Base-by-base conservation (phyloP, 2,113 vertebrate species). In the Solea senegalensis region DNA sequence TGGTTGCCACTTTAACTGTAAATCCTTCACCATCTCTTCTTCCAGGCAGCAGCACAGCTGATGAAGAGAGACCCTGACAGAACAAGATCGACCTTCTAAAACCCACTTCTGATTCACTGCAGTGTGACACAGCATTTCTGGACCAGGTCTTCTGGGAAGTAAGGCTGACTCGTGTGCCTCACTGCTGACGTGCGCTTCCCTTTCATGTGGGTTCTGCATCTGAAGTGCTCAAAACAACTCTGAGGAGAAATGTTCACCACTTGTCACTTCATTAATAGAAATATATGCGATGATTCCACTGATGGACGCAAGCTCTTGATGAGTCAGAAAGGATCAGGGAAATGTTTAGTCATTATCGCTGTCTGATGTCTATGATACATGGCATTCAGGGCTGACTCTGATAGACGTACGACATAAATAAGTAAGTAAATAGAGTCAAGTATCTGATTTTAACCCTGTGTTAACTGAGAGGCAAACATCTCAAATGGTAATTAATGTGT, bases 91-190 rank as follows among this genome's bases (percentile, higher is more conserved):
- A 41, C 55, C 13, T 59, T 51, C 39, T 10, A 52, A 81, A 81
- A 86, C 60, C 72, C 67, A 56, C 62, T 45, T 67, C 60, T 56
- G 63, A 74, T 82, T 86, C 78, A 84, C 81, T 51, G 45, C 78
- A 85, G 13, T 51, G 70, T 92, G 89, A 91, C 83, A 68, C 87
- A 91, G 87, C 59, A 34, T 67, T 82, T 86, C 63, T 82, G 65
- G 65, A 77, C 70, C 55, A 55, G 56, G 64, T 79, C 79, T 92
- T 90, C 91, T 89, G 88, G 90, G 88, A 92, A 92, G 69, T 53
- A 16, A 58, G 46, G 76, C 64, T 79, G 81, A 86, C 72, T 59
- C 26, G 41, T 49, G 48, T 66, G 72, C 74, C 77, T 83, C 57
- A 50, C 39, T 59, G 73, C 57, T 89, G 89, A 88, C 59, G 49